Evolutionary conservation across 1,140 invertebrate species (phyloP).

Genomic region (Brachionus sp.): DNA sequence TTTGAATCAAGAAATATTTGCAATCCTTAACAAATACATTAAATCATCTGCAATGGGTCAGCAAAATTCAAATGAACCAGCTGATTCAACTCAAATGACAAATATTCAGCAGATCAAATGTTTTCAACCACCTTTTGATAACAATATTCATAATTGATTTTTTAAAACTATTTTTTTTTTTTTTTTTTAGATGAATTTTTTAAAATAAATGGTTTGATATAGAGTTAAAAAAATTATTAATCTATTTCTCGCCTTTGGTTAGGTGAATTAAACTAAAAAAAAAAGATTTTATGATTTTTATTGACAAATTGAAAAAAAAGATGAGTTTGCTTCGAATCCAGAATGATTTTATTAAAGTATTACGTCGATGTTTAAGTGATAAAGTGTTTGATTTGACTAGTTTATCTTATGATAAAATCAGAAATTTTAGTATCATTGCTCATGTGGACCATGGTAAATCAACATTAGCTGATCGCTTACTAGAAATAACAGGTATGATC

Average conservation of each 20-base stretch:
- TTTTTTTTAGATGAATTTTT: conserved; percentile 30
- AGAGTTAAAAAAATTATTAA: background rate
- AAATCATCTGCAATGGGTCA: conserved; percentile 63
- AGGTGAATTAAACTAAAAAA: background rate
- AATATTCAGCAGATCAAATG: conserved; percentile 78
- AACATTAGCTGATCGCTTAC: conserved; percentile 83
- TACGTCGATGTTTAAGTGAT: background rate
- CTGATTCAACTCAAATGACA: background rate
- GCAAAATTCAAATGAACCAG: background rate
- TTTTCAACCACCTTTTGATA: conserved; percentile 88
- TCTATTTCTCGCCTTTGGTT: background rate
- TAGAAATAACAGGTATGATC: conserved; percentile 75
- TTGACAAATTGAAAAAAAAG: background rate
- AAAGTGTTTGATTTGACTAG: conserved; percentile 50
- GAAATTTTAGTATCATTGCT: conserved; percentile 93
- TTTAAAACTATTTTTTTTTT: background rate
- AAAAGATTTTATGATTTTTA: background rate
- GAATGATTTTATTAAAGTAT: background rate
- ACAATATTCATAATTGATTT: conserved; percentile 49
- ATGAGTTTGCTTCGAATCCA: background rate
- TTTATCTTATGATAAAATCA: conserved; percentile 69
- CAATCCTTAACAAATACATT: conserved; percentile 90
- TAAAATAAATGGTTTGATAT: background rate
- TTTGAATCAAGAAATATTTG: conserved; percentile 96
- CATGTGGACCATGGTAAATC: conserved; percentile 96